Evolutionary conservation across 2,888 invertebrate species (phyloP).

Genomic region (Diadegma fenestrale): DNA sequence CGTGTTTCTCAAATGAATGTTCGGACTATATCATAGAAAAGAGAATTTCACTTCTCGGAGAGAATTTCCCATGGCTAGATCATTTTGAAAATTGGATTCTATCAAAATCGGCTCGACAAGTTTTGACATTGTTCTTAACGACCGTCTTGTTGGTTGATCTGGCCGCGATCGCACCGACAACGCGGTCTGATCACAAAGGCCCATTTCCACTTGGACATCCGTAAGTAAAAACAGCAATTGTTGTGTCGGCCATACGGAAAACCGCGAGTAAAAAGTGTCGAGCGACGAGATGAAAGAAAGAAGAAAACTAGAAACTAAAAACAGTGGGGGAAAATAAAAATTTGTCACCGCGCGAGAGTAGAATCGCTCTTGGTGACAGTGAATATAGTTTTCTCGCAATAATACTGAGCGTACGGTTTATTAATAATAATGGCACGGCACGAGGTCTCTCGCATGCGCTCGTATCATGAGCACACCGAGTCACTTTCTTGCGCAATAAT

Average conservation of each 20-base stretch:
- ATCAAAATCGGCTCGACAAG: too few relatives aligned
- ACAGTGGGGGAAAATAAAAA: constrained; percentile 58
- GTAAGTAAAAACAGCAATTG: constrained; percentile 46
- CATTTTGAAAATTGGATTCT: too few relatives aligned
- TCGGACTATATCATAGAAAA: too few relatives aligned
- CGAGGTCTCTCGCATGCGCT: constrained; percentile 77
- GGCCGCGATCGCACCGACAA: constrained; percentile 11
- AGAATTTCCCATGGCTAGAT: too few relatives aligned
- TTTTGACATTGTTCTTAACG: too few relatives aligned
- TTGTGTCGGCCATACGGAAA: constrained; percentile 33
- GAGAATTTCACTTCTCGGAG: too few relatives aligned
- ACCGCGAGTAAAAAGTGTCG: constrained; percentile 18
- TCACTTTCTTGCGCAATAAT: constrained; percentile 82
- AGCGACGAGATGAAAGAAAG: constrained; percentile 43
- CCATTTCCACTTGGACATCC: constrained; percentile 38
- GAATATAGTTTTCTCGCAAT: constrained; percentile 76
- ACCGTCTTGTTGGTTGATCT: neutral
- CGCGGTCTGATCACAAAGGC: constrained; percentile 35
- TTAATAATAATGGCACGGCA: constrained; percentile 82
- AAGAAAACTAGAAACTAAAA: neutral
- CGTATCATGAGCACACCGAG: constrained; percentile 78
- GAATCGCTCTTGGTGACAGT: constrained; percentile 30
- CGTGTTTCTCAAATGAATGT: too few relatives aligned
- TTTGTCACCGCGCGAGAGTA: constrained; percentile 31
- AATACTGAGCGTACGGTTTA: constrained; percentile 78